phyloP scores from a whole-genome alignment of 2,113 vertebrate species.

The Gnathonemus longibarbis region DNA sequence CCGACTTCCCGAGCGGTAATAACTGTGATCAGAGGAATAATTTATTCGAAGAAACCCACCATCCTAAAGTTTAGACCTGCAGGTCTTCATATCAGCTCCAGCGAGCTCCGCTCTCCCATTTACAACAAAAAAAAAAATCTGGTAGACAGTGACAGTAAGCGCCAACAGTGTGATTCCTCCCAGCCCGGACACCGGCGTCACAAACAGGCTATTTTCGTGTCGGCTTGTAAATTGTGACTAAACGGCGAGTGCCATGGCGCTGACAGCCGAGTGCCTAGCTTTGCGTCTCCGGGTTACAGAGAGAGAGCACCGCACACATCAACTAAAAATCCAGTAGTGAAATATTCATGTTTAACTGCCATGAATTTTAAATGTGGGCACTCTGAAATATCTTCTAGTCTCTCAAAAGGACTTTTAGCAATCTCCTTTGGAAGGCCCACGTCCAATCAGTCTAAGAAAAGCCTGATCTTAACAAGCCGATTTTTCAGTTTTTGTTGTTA shows the following conservation, averaged over 20 bases:
- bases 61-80: not conserved
- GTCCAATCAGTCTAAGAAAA: not conserved
- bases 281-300: not conserved
- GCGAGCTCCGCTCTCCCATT: not conserved
- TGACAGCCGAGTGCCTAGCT: too few relatives aligned
- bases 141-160: not conserved
- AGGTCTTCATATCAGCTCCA: not conserved
- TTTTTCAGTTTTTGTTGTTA: not conserved
- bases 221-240: constrained; percentile 1
- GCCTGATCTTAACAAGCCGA: not conserved
- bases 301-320: not conserved
- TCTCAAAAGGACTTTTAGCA: not conserved
- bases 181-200: not conserved
- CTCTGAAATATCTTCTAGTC: not conserved
- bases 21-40: not conserved
- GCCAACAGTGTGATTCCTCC: not conserved
- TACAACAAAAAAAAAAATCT: not conserved
- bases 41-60: not conserved
- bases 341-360: constrained; percentile 16
- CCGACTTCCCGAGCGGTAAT: not conserved
- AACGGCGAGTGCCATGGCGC: not conserved
- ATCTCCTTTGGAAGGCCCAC: not conserved
- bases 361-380: constrained; percentile 10
- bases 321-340: not conserved
- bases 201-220: not conserved